These are phyloP conservation scores for Apotomis betuletana DNA, from an alignment of 2,888 invertebrate genomes.

Conservation along the genomic window DNA sequence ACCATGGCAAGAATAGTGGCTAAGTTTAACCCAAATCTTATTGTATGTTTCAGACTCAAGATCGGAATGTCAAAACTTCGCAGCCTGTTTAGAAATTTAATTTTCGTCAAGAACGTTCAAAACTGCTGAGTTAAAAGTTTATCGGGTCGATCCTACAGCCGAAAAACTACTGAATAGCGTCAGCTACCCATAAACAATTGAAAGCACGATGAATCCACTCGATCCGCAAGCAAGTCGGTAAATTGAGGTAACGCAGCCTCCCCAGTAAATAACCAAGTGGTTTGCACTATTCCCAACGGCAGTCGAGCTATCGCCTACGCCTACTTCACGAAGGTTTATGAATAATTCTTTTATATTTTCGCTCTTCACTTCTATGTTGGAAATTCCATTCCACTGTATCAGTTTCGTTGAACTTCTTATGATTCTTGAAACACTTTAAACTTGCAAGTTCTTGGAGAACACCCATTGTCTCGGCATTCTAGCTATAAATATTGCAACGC, in stretches of 20 bases:
- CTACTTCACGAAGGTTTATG: conserved; percentile 60
- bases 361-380: conserved; percentile 55
- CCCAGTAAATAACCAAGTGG: conserved; percentile 45
- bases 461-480: background rate
- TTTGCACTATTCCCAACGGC: conserved; percentile 45
- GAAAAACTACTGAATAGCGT: background rate
- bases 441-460: background rate
- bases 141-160: background rate
- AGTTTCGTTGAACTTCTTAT: conserved; percentile 44
- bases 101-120: too few relatives aligned
- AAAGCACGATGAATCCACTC: conserved; percentile 26
- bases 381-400: conserved; percentile 50
- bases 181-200: conserved; percentile 23
- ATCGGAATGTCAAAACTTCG: too few relatives aligned
- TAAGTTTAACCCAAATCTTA: too few relatives aligned
- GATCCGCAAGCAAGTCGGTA: conserved; percentile 28
- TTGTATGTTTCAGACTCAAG: too few relatives aligned
- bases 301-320: conserved; percentile 46
- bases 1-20: too few relatives aligned
- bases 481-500: background rate
- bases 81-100: too few relatives aligned
- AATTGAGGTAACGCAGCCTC: conserved; percentile 37
- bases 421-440: background rate
- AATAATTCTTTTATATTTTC: conserved; percentile 62
- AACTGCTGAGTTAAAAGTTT: conserved; percentile 43